Evolutionary conservation across 2,888 invertebrate genomes (phyloP).

Genomic region (Caenorhabditis plicata): DNA sequence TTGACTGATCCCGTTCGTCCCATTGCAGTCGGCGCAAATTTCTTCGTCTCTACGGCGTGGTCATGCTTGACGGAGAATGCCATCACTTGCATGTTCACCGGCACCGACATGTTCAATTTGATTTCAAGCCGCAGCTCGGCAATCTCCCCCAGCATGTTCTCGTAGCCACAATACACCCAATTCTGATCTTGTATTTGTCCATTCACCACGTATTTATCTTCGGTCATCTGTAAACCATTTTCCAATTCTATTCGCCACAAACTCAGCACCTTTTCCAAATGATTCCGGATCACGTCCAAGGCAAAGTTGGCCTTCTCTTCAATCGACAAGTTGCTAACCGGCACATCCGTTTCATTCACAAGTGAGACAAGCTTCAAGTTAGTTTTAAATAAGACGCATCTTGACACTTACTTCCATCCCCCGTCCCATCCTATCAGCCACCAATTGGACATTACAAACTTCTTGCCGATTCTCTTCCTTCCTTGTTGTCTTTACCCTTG

Average conservation of each 20-base stretch:
- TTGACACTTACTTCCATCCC: neutral
- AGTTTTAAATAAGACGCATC: neutral
- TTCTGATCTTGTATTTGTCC: neutral
- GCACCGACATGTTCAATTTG: neutral
- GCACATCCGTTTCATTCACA: constrained; percentile 2
- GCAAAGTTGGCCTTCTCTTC: constrained; percentile 2
- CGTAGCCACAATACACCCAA: neutral
- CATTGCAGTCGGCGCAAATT: neutral
- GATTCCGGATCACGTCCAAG: neutral
- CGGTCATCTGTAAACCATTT: neutral
- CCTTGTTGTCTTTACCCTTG: neutral
- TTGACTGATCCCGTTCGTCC: too few relatives aligned
- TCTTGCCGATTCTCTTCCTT: constrained; percentile 1
- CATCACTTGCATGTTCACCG: neutral
- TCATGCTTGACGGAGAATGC: neutral
- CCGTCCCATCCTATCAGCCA: constrained; percentile 1
- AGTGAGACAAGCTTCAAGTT: neutral
- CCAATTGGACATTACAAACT: neutral
- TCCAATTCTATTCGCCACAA: neutral
- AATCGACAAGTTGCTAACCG: neutral
- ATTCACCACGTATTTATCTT: constrained; percentile 2
- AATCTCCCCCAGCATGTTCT: constrained; percentile 1
- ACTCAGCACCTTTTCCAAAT: neutral
- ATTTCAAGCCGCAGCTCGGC: constrained; percentile 1
- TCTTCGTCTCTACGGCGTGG: neutral